Evolutionary conservation across 2,797 vertebrate species (phyloP), one percentile per base, ranked within the genome.

Genomic region (Ficedula albicollis): DNA sequence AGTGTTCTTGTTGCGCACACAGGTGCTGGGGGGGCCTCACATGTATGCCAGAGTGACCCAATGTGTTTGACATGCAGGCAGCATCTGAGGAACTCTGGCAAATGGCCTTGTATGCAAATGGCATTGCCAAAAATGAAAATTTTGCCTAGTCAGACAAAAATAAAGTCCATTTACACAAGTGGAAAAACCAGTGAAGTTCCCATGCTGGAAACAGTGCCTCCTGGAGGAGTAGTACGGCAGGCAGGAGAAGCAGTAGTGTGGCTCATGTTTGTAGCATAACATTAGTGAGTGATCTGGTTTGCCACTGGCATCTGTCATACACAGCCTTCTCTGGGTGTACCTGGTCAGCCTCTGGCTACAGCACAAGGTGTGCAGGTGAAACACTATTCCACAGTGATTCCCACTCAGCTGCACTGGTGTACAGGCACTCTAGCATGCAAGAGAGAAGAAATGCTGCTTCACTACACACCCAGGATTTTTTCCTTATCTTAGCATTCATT

Each of bases 381-480:
- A 30, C 20, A 7, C 36, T 5, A 1, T 10, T 10, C 20, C 38
- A 34, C 34, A 20, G 23, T 3, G 23, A 6, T 25, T 83, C 34
- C 48, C 56, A 11, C 22, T 15, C 44, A 8, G 39, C 36, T 19
- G 2, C 1, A 3, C 11, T 36, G 27, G 3, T 15, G 8, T 10
- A 3, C 1, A 30, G 22, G 3, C 17, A 56, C 17, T 6, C 26
- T 19, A 43, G 18, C 0, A 0, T 2, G 36, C 20, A n/a, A 32
- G 16, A 23, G 10, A 73, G 20, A 41, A 74, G 46, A 67, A 77
- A 76, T 10, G 1, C 60, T 64, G n/a, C n/a, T 43, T 64, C 46
- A 3, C 20, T 27, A 19, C 51, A 36, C 3, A 2, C 5, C 36
- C 30, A 75, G 51, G 38, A 52, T 16, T 30, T 60, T 21, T 46